phyloP scores from a whole-genome alignment of 1,140 invertebrate species.

The Panagrolaimus sp. region DNA sequence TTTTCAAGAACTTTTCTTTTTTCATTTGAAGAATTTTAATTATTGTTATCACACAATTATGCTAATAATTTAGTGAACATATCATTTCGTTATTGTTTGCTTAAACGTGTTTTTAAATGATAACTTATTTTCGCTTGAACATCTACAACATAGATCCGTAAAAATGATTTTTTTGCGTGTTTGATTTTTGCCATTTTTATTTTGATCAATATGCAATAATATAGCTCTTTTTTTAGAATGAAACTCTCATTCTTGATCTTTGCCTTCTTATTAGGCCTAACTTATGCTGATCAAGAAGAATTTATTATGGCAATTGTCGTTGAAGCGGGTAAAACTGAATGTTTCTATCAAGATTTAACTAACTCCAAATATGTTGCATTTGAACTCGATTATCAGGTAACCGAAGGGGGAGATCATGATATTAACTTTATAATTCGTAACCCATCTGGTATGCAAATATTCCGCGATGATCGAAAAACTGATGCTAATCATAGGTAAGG shows the following conservation, averaged over 20 bases:
- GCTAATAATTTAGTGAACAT: too few relatives aligned
- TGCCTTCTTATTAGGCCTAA: neutral
- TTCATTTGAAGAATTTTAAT: too few relatives aligned
- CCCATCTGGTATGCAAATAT: conserved; percentile 48
- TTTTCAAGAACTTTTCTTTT: too few relatives aligned
- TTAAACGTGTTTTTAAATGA: too few relatives aligned
- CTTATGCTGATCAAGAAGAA: conserved; percentile 16
- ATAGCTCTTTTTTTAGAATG: neutral
- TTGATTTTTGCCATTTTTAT: neutral
- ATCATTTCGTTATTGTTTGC: too few relatives aligned
- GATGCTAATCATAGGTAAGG: conserved; percentile 58
- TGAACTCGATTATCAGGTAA: conserved; percentile 45
- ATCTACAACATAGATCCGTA: too few relatives aligned
- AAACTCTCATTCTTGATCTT: neutral
- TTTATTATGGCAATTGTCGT: conserved; percentile 17
- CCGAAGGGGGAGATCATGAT: conserved; percentile 60
- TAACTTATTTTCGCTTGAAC: too few relatives aligned
- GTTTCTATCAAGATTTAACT: conserved; percentile 35
- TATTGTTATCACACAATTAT: too few relatives aligned
- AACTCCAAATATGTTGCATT: conserved; percentile 34
- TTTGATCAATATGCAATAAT: neutral
- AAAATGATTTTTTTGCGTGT: neutral
- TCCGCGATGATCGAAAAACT: conserved; percentile 52
- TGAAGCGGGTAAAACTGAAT: conserved; percentile 34
- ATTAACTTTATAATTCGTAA: conserved; percentile 58